Evolutionary conservation across 2,113 vertebrate species (phyloP).

Genomic region (Polypterus bichir): DNA sequence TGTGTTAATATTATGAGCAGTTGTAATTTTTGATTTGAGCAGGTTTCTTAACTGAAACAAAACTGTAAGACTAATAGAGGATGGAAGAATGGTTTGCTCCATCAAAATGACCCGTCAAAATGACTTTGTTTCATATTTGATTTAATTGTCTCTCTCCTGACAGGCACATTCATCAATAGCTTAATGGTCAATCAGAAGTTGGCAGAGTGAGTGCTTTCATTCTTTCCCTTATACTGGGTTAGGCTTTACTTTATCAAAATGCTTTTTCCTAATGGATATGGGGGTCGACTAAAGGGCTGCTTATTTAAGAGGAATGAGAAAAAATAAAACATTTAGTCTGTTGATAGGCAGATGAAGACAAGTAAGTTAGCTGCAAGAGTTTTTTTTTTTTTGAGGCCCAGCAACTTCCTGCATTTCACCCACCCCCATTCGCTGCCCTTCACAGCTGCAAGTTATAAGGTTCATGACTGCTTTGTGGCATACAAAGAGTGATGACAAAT

Average conservation of each 20-base stretch:
- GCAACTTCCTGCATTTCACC: slow-evolving; percentile 49
- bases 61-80: slow-evolving; percentile 76
- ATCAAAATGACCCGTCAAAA: slow-evolving; percentile 93
- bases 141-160: slow-evolving; percentile 99
- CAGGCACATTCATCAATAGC: slow-evolving; percentile 99
- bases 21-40: not conserved
- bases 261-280: slow-evolving; percentile 90
- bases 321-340: slow-evolving; percentile 55
- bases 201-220: slow-evolving; percentile 88
- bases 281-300: slow-evolving; percentile 61
- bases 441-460: slow-evolving; percentile 75
- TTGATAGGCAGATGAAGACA: slow-evolving; percentile 57
- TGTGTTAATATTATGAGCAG: too few species aligned
- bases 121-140: slow-evolving; percentile 99
- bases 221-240: slow-evolving; percentile 82
- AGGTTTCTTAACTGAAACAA: slow-evolving; percentile 52
- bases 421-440: slow-evolving; percentile 45
- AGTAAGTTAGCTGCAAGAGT: slow-evolving; percentile 43
- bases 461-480: slow-evolving; percentile 70
- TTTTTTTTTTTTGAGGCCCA: slow-evolving; percentile 34
- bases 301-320: slow-evolving; percentile 61
- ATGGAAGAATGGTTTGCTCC: slow-evolving; percentile 85
- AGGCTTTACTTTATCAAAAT: slow-evolving; percentile 90
- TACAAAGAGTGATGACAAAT: slow-evolving; percentile 80
- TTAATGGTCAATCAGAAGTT: slow-evolving; percentile 99